Conservation (phyloP, 37 sponge, comb jelly and placozoan species). For the Agelas oroides region DNA sequence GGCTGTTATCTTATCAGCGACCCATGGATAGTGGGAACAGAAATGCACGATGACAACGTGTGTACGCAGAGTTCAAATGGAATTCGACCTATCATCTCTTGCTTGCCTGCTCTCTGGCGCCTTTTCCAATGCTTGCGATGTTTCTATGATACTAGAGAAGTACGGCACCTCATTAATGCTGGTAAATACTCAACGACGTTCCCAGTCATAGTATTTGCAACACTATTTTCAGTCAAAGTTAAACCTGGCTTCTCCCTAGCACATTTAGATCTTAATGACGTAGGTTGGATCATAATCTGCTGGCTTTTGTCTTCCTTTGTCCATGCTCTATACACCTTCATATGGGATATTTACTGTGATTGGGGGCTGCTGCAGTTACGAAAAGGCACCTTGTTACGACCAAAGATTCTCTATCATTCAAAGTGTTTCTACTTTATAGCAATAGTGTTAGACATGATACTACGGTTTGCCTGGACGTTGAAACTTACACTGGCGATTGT, state of each 20-base stretch:
- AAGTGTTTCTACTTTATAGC: conserved; percentile 75
- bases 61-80: conserved; percentile 62
- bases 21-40: conserved; percentile 15
- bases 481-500: conserved; percentile 87
- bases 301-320: conserved; percentile 70
- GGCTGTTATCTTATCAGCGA: conserved; percentile 70
- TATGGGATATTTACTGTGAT: conserved; percentile 96
- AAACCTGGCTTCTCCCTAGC: background rate
- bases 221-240: conserved; percentile 55
- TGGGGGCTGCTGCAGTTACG: conserved; percentile 84
- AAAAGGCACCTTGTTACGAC: conserved; percentile 47
- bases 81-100: conserved; percentile 85
- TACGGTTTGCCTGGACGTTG: conserved; percentile 88
- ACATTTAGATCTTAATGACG: background rate
- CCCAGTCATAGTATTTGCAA: conserved; percentile 81
- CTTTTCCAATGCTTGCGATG: conserved; percentile 91
- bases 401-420: conserved; percentile 63
- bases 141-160: conserved; percentile 74
- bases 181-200: conserved; percentile 94
- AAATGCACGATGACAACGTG: background rate
- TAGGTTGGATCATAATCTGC: conserved; percentile 51
- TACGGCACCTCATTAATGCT: conserved; percentile 90
- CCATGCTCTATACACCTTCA: conserved; percentile 84
- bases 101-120: conserved; percentile 91
- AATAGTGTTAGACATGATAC: conserved; percentile 77